These are phyloP conservation scores for Notothenia coriiceps DNA, from an alignment of 2,113 vertebrate species.

Conservation along the genomic window DNA sequence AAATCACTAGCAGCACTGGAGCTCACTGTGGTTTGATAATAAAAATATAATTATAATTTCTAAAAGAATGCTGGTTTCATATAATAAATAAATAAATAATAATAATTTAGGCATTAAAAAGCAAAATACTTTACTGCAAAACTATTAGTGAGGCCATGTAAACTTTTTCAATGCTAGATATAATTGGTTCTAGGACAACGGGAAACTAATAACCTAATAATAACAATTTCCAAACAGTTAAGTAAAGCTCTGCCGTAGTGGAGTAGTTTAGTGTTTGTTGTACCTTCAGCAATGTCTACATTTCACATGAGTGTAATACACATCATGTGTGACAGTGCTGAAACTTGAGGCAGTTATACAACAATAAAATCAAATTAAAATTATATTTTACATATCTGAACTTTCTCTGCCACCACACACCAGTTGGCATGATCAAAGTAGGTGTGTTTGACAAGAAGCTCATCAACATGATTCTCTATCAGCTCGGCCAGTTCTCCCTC, in stretches of 20 bases:
- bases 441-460: constrained; percentile 80
- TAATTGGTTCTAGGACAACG: not conserved
- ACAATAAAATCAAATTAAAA: constrained; percentile 20
- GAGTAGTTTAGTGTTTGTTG: constrained; percentile 13
- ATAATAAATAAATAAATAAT: constrained; percentile 43
- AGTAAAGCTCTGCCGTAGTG: constrained; percentile 10
- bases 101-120: constrained; percentile 11
- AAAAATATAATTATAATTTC: constrained; percentile 2
- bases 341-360: constrained; percentile 56
- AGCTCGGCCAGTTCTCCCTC: constrained; percentile 81
- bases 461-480: constrained; percentile 73
- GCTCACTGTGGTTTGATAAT: constrained; percentile 3
- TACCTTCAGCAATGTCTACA: constrained; percentile 20
- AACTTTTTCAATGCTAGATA: not conserved
- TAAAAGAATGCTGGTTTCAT: constrained; percentile 15
- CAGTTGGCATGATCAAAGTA: constrained; percentile 84
- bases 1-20: constrained; percentile 37
- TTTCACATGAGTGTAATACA: not conserved
- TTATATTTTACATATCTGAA: constrained; percentile 74
- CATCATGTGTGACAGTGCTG: constrained; percentile 40
- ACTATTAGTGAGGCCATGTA: not conserved
- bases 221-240: not conserved
- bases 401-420: constrained; percentile 83
- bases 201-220: not conserved
- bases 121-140: constrained; percentile 4